Evolutionary conservation across 2,113 vertebrate genomes (phyloP), one percentile per base, ranked within the genome.

Genomic region (Dendrocopos noguchii): DNA sequence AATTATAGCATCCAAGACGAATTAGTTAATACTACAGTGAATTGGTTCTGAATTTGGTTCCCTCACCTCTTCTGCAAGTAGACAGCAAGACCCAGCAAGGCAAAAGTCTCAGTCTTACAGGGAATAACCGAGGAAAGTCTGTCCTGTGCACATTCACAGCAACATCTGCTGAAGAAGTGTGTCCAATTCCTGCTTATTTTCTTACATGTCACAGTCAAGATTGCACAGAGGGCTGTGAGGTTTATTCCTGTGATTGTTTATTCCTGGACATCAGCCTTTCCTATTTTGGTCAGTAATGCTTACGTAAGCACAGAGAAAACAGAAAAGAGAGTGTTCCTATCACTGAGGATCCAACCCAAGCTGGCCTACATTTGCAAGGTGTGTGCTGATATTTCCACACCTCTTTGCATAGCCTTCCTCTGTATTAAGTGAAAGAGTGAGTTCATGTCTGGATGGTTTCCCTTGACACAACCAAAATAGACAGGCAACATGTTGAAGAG

Each of bases 321-420:
- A 72, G 57, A 47, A 44, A 55, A n/a, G 9, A 25, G 34, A 52
- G 27, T 1, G 2, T 33, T 10, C 0, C 0, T 27, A 8, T 12
- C 27, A 20, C 36, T 28, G 16, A 39, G 44, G 12, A 52, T 21
- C 21, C 39, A 79, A 2, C 33, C 47, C 46, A 20, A 47, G 20
- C 53, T 75, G 63, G 34, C 56, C 29, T 25, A 14, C 28, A 6
- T 27, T 65, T 60, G 59, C 17, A 52, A 75, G 28, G 52, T 25
- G 8, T 3, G 12, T 36, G 75, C 56, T 70, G 56, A 2, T 24
- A 47, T 31, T 65, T 46, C 44, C 33, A 65, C 53, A 16, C 24
- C n/a, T 31, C 36, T 70, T 10, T 71, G 53, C 63, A 31, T 4
- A 53, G 27, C 7, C 59, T 74, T 7, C 12, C 17, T 46, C 56